Base-by-base conservation (phyloP, 2,797 vertebrate species). In the Australoheros facetus region DNA sequence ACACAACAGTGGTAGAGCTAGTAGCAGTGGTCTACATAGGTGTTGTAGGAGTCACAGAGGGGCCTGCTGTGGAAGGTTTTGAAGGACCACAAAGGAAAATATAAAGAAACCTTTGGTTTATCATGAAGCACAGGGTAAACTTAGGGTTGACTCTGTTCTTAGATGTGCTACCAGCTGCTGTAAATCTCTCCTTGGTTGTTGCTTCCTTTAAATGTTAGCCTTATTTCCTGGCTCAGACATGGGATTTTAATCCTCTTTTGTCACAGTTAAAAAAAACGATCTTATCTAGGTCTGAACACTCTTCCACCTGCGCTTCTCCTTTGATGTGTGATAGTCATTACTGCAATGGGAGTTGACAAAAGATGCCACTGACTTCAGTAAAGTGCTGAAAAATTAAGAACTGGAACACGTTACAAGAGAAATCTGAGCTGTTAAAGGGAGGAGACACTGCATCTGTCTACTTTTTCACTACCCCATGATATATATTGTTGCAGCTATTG, bases 281-380 rank as follows among this genome's bases (percentile, higher is more conserved):
- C 28, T 51, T 34, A 74, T 59, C 45, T 48, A 32, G 14, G 28
- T 34, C 56, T 58, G 34, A 69, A 51, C 45, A 69, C 21, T 39
- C 53, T 55, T 56, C 17, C 59, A 66, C 59, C 34, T 30, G 74
- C 23, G 60, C 34, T 26, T 76, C 59, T 39, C 37, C 9, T 72
- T 56, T 66, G 53, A 76, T 56, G 59, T 45, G 51, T 42, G 34
- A 69, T 45, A 51, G 26, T 69, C 64, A 51, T 69, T 51, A 69
- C 26, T 51, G 56, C 17, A 59, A 28, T 66, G 37, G n/a, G 53
- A 56, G 60, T 21, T 66, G 74, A 51, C 64, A 26, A 39, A 56
- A 72, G n/a, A 19, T n/a, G 54, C 56, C 19, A 8, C 21, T 56
- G 71, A 39, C 34, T 72, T 37, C 45, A 69, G 64, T 69, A 51